phyloP scores from a whole-genome alignment of 2,113 vertebrate genomes.

The Puntigrus tetrazona region DNA sequence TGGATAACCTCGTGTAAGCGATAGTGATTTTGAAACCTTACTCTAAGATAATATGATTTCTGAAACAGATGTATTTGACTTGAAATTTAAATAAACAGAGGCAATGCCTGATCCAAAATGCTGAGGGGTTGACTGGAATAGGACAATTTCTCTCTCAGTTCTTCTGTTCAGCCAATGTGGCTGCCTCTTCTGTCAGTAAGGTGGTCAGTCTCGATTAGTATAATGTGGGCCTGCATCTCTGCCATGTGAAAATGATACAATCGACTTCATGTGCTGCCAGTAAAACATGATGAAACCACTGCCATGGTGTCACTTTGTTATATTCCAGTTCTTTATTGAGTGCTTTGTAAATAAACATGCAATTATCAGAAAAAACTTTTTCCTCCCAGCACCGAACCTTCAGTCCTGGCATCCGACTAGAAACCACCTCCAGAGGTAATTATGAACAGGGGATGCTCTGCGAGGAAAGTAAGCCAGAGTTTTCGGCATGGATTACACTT shows the following conservation, averaged over 20 bases:
- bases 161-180: conserved; percentile 18
- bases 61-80: conserved; percentile 60
- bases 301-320: conserved; percentile 2
- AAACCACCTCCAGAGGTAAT: not conserved
- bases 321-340: conserved; percentile 3
- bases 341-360: conserved; percentile 5
- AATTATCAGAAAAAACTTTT: not conserved
- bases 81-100: conserved; percentile 55
- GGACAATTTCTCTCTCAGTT: conserved; percentile 39
- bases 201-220: conserved; percentile 67
- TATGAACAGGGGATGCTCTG: not conserved
- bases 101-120: conserved; percentile 47
- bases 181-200: conserved; percentile 58
- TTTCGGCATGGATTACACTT: not conserved
- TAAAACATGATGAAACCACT: conserved; percentile 22
- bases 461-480: not conserved
- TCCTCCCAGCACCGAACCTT: not conserved
- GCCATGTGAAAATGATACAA: conserved; percentile 22
- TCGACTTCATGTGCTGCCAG: conserved; percentile 8
- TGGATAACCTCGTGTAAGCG: conserved; percentile 55
- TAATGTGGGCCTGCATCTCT: conserved; percentile 48
- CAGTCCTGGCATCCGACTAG: not conserved
- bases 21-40: conserved; percentile 54
- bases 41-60: conserved; percentile 59
- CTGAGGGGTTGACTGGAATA: conserved; percentile 41